Conservation (phyloP, 2,888 invertebrate species). For the Strigamia transsilvanica region DNA sequence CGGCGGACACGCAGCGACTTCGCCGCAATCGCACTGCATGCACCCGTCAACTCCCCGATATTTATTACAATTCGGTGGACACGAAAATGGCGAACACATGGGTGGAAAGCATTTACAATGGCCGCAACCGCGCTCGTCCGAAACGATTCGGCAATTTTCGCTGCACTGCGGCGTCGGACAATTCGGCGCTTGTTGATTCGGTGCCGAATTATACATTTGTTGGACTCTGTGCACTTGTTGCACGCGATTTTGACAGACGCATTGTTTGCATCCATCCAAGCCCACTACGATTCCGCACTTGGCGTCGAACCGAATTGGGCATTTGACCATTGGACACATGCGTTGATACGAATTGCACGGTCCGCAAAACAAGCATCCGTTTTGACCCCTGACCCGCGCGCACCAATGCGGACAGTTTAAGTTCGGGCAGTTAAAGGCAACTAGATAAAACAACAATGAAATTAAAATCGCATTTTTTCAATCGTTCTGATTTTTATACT, state of each 20-base stretch:
- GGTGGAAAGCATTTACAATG: slow-evolving; percentile 1
- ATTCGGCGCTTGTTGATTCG: background rate
- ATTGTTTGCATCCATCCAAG: background rate
- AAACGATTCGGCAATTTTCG: background rate
- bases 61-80: background rate
- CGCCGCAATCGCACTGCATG: background rate
- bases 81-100: background rate
- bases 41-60: background rate
- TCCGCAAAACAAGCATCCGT: slow-evolving; percentile 6
- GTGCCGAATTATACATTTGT: slow-evolving; percentile 5
- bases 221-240: background rate
- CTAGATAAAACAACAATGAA: too few relatives aligned
- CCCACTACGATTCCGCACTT: background rate
- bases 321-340: background rate
- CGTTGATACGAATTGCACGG: background rate
- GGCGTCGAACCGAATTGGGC: background rate
- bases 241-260: background rate
- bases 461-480: too few relatives aligned
- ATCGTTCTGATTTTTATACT: too few relatives aligned
- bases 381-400: background rate
- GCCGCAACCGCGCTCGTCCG: background rate
- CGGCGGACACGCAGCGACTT: background rate
- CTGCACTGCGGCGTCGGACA: slow-evolving; percentile 2
- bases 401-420: background rate
- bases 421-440: background rate